Base-by-base conservation (phyloP, 2,888 invertebrate species). In the Zygogramma bicolorata region DNA sequence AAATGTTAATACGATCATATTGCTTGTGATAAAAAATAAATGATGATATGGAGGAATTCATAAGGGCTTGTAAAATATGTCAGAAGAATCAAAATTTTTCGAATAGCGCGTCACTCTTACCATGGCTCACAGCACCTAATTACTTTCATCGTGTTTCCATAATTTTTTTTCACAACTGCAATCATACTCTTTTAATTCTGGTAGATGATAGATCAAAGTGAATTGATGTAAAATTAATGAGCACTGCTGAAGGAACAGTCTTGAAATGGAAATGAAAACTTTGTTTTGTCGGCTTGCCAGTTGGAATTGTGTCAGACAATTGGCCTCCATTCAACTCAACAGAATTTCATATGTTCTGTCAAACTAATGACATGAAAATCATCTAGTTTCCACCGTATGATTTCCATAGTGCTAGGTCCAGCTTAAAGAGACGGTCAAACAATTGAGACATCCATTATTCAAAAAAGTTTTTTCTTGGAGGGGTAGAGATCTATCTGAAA, bases 361-460 rank as follows among this genome's bases (percentile, higher is more conserved):
- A n/a, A n/a, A n/a, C 70, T 40, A 80, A 81, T 70, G 77, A 79
- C 22, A 79, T 79, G 13, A 79, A 73, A 74, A 70, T 71, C 27
- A 58, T 75, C 8, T 74, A 75, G 65, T 72, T 76, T 5, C 74
- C 79, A 65, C 77, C 79, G 6, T 75, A 77, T 60, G 77, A 80
- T 59, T 77, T 76, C 10, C 73, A 77, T 65, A 69, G 70, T 34
- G 79, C 80, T 70, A n/a, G 79, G 79, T 1, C 20, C 46, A 20
- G 79, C 77, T 20, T 77, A 81, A 46, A 61, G 74, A 53, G 68
- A 42, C 7, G 77, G 78, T 22, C 76, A 77, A 73, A 81, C 77
- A 5, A 63, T 80, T 20, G 76, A 81, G 70, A n/a, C 75, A 72
- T 60, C 68, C 65, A 53, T 71, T 77, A 65, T 62, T 68, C 15